Evolutionary conservation across 2,113 vertebrate genomes (phyloP).

Genomic region (Pseudorhombus dupliciocellatus): DNA sequence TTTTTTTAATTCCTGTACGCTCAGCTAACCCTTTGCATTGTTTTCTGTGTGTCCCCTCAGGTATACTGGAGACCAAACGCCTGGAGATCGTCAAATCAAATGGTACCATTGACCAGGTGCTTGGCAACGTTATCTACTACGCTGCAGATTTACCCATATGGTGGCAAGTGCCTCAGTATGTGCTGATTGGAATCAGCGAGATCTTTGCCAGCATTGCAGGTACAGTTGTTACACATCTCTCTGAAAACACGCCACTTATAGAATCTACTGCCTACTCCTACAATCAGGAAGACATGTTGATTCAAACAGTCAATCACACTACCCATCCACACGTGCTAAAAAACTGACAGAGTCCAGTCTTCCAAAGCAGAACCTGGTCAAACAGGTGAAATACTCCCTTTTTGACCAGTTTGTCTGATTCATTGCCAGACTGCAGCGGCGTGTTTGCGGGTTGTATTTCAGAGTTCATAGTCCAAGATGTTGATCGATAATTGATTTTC

Average conservation of each 20-base stretch:
- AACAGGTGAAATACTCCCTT: slow-evolving; percentile 20
- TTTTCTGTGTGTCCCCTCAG: slow-evolving; percentile 69
- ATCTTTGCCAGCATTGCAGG: slow-evolving; percentile 98
- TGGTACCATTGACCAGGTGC: slow-evolving; percentile 87
- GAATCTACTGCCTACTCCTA: slow-evolving; percentile 23
- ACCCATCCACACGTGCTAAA: slow-evolving; percentile 1
- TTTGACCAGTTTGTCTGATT: slow-evolving; percentile 52
- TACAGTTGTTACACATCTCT: slow-evolving; percentile 69
- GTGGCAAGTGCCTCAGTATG: slow-evolving; percentile 99
- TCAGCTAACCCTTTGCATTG: slow-evolving; percentile 5
- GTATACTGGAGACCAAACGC: slow-evolving; percentile 94
- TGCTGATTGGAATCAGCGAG: slow-evolving; percentile 97
- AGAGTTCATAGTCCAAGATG: slow-evolving; percentile 35
- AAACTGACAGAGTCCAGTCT: not conserved
- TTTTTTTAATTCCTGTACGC: not conserved
- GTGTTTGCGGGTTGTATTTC: slow-evolving; percentile 47
- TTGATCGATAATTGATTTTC: slow-evolving; percentile 58
- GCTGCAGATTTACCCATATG: slow-evolving; percentile 93
- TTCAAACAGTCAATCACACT: slow-evolving; percentile 11
- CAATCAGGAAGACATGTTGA: slow-evolving; percentile 20
- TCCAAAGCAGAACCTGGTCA: slow-evolving; percentile 18
- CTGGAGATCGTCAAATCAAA: slow-evolving; percentile 82
- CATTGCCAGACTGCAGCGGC: slow-evolving; percentile 37
- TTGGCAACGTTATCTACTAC: slow-evolving; percentile 87
- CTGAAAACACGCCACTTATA: slow-evolving; percentile 11